Evolutionary conservation across 64 coral and sea anemone genomes (phyloP), one percentile per base, ranked within the genome.

Genomic region (Exaiptasia diaphana): DNA sequence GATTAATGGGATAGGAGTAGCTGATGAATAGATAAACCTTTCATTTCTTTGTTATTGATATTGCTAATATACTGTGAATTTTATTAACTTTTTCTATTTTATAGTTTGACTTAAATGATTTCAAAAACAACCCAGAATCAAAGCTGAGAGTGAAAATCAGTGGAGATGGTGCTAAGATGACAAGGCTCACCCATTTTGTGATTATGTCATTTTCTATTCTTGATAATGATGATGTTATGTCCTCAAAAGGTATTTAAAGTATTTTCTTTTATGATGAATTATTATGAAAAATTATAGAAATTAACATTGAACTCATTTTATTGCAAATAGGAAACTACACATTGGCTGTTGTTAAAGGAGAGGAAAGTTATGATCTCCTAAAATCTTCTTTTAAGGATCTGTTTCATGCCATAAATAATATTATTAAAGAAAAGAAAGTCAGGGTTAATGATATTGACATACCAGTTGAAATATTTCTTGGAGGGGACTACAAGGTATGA

Each of bases 111-210:
- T 48, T 48, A 48, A 17, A 48, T 48, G 44, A 8, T 48, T 48
- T 48, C 44, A 48, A 48, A 85, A 62, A 86, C 46, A 43, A 76
- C 73, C 73, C 73, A 76, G 25, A 23, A 14, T 25, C 17, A 67
- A 67, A 8, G 25, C n/a, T 76, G 20, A 82, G 37, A 53, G 41
- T 69, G 20, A 82, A 68, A 28, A 82, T 82, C 17, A 52, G 12
- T 38, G 79, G 79, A 35, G 45, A 82, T 68, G 63, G 63, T 14
- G 63, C 79, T 43, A 82, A 40, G 52, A 69, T 82, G 79, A 45
- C 79, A 42, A 82, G 62, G 40, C 40, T 82, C n/a, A 82, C 59
- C 42, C 35, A 46, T 37, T 69, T 82, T 82, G 41, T 82, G 25
- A 29, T 50, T 39, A 82, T 82, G 3, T 68, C 58, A 24, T 82